Evolutionary conservation across 1,140 invertebrate genomes (phyloP).

Genomic region (Melanaphis sacchari): DNA sequence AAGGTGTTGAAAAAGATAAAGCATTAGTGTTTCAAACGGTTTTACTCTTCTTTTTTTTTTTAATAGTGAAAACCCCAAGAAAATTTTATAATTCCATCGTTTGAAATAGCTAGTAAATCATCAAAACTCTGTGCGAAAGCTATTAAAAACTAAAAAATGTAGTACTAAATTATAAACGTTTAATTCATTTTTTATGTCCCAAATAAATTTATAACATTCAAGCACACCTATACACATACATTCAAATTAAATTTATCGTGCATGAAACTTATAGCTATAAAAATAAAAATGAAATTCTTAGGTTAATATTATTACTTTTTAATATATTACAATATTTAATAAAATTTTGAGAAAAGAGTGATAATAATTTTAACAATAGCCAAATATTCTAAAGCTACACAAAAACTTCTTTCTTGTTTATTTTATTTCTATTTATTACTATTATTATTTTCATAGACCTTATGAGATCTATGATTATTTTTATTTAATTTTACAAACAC

Average conservation of each 20-base stretch:
- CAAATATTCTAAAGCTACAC: not conserved
- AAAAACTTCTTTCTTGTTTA: not conserved
- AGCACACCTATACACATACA: not conserved
- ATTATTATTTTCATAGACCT: not conserved
- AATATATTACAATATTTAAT: not conserved
- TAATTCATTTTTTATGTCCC: conserved; percentile 20
- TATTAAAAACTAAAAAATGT: not conserved
- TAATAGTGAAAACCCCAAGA: not conserved
- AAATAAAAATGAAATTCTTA: not conserved
- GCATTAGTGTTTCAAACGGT: not conserved
- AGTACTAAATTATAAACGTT: conserved; percentile 1
- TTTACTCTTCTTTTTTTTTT: not conserved
- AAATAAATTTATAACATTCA: not conserved
- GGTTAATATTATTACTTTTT: not conserved
- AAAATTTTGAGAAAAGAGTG: not conserved
- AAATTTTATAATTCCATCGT: not conserved
- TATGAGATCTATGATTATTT: not conserved
- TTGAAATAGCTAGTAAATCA: conserved; percentile 11
- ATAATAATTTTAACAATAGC: not conserved
- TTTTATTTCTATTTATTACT: not conserved
- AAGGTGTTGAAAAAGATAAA: conserved; percentile 38
- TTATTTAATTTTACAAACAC: not conserved
- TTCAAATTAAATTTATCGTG: conserved; percentile 13
- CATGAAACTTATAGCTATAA: not conserved
- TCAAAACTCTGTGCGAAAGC: conserved; percentile 13